Percentiles rank a stretch among this genome's conserved stretches.
Conservation (phyloP, 2,113 vertebrate genomes). For the Myotis lucifugus region DNA sequence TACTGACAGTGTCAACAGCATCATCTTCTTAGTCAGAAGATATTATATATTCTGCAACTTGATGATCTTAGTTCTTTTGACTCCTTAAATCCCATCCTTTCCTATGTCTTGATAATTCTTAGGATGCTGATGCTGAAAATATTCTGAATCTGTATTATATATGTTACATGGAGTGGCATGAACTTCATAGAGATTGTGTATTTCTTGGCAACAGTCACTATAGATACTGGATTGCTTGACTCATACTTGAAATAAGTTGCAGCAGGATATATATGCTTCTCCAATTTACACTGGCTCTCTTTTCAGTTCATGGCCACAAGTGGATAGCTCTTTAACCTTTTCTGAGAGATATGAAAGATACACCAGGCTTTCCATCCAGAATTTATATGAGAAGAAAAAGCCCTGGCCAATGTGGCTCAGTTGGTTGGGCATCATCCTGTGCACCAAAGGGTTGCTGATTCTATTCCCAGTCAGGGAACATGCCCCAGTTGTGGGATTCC, state of each 20-base stretch:
- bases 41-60: not conserved
- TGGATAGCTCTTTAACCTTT: not conserved
- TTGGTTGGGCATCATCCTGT: no score
- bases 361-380: conserved; percentile 31
- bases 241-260: conserved; percentile 30
- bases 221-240: not conserved
- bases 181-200: conserved; percentile 7
- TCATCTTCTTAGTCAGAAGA: not conserved
- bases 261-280: not conserved
- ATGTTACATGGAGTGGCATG: not conserved
- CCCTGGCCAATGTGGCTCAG: no score
- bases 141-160: not conserved
- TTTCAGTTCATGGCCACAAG: not conserved
- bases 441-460: no score
- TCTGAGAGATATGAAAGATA: conserved; percentile 22
- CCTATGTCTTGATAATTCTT: not conserved
- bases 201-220: conserved; percentile 45
- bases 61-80: conserved; percentile 46
- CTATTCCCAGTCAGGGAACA: no score
- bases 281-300: not conserved
- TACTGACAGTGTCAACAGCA: not conserved
- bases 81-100: conserved; percentile 43
- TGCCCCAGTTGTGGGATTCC: no score
- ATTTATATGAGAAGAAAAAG: conserved; percentile 25
- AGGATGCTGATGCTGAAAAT: not conserved